Conservation (phyloP, 2,888 invertebrate genomes). For the Onthophagus sagittarius region DNA sequence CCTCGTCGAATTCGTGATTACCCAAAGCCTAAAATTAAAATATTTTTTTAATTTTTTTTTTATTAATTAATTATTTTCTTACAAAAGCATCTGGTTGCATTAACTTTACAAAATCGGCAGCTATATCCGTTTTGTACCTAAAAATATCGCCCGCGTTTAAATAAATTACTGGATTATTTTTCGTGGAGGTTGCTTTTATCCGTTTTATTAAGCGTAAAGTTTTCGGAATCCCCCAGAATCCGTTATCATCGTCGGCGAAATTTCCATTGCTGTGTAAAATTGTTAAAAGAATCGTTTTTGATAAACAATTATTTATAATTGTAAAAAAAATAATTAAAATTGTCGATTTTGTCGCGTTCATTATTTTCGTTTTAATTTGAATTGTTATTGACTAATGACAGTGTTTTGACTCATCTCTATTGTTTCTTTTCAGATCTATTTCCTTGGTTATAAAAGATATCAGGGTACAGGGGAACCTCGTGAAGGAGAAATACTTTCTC, state of each 20-base stretch:
- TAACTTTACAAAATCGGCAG: constrained; percentile 13
- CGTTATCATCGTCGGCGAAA: constrained; percentile 10
- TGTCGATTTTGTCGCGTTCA: no score
- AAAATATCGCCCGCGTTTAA: constrained; percentile 17
- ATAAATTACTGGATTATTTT: constrained; percentile 7
- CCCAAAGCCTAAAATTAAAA: constrained; percentile 67
- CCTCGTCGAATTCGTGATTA: constrained; percentile 89
- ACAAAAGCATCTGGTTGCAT: constrained; percentile 13
- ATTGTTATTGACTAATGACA: no score
- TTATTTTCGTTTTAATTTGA: no score
- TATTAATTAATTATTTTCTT: neutral
- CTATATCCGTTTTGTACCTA: constrained; percentile 6
- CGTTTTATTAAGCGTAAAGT: neutral
- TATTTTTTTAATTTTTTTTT: neutral
- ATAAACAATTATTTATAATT: no score
- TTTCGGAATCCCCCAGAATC: constrained; percentile 8
- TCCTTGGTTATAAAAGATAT: no score
- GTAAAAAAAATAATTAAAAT: no score
- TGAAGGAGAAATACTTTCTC: no score
- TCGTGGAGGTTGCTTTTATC: neutral
- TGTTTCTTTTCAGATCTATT: no score
- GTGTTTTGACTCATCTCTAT: no score
- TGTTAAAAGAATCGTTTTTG: neutral
- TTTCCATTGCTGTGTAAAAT: constrained; percentile 12
- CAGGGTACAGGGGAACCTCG: no score